These are phyloP conservation scores for Metallyticus violacea DNA, from an alignment of 2,888 invertebrate species.

Conservation along the genomic window DNA sequence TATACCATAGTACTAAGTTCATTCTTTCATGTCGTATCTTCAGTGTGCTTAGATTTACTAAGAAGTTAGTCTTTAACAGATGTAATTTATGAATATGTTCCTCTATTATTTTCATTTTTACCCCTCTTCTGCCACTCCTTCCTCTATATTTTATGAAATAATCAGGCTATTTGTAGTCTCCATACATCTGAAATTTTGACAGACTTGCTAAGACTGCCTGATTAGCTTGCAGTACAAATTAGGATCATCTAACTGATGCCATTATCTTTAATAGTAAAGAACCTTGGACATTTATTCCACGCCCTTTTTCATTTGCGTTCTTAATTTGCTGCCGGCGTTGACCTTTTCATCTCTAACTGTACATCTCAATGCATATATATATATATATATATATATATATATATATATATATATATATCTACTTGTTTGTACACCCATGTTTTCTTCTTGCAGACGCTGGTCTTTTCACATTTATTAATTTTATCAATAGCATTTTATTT, in stretches of 20 bases:
- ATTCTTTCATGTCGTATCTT: not conserved
- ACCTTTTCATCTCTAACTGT: too few species aligned
- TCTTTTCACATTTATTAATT: too few species aligned
- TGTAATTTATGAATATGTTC: not conserved
- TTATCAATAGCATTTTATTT: too few species aligned
- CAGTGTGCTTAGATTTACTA: not conserved
- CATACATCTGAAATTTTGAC: not conserved
- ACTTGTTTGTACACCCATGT: too few species aligned
- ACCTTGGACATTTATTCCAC: not conserved
- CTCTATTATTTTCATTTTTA: not conserved
- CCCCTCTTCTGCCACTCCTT: not conserved
- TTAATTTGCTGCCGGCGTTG: not conserved
- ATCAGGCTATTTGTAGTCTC: not conserved
- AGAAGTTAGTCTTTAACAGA: not conserved
- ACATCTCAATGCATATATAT: too few species aligned
- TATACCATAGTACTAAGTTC: not conserved
- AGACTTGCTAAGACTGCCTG: not conserved
- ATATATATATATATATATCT: too few species aligned
- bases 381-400: too few species aligned
- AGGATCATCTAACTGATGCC: not conserved
- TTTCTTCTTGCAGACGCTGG: too few species aligned
- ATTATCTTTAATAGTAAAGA: not conserved
- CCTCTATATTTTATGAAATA: not conserved
- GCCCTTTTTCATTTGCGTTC: not conserved
- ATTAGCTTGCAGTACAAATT: not conserved